These are phyloP conservation scores for Numenius arquata DNA, from an alignment of 2,113 vertebrate genomes.

Conservation along the genomic window DNA sequence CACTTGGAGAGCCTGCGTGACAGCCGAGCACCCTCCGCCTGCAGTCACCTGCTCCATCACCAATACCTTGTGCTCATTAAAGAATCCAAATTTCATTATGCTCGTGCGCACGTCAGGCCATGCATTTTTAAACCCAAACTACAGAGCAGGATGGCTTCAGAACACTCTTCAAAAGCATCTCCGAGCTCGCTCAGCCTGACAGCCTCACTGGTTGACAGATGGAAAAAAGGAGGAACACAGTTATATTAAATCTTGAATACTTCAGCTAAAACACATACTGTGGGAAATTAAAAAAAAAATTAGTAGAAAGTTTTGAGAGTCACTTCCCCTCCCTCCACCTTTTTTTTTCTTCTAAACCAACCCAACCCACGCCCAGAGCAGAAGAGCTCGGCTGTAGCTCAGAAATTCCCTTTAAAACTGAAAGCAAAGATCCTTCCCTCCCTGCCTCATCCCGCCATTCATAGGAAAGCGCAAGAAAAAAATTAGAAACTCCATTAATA, in stretches of 20 bases:
- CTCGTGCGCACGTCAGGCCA: not conserved
- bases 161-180: slow-evolving; percentile 18
- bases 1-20: not conserved
- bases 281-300: not conserved
- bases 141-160: not conserved
- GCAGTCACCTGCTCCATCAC: not conserved
- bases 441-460: not conserved
- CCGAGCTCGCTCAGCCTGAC: not conserved
- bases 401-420: not conserved
- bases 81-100: not conserved
- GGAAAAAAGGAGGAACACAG: not conserved
- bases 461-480: not conserved
- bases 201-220: not conserved
- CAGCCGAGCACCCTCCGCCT: not conserved
- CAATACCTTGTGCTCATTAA: not conserved
- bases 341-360: not conserved
- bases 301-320: not conserved
- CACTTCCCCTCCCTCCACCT: not conserved
- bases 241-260: too few species aligned
- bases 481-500: not conserved
- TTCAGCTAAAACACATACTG: not conserved
- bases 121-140: not conserved
- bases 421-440: not conserved
- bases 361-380: not conserved
- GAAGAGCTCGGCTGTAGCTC: not conserved